These are phyloP conservation scores for Macroglossus sobrinus DNA, from an alignment of 2,113 vertebrate genomes.

Conservation along the genomic window DNA sequence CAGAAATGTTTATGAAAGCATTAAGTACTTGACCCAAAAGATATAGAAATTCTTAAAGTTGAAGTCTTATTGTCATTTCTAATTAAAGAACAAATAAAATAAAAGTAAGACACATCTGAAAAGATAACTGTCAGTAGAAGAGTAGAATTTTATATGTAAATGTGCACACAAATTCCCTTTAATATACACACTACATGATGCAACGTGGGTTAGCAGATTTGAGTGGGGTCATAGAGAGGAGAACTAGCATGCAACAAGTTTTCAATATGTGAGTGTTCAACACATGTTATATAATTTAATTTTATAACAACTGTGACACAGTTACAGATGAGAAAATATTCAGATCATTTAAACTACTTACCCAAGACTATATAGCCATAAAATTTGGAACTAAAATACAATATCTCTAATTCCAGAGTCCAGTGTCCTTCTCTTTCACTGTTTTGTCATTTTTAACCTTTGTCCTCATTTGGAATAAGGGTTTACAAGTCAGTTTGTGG, in stretches of 20 bases:
- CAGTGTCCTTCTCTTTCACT: not conserved
- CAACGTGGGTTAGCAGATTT: not conserved
- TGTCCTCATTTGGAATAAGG: not conserved
- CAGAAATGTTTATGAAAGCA: not conserved
- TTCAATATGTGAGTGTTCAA: not conserved
- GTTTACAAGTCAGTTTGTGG: not conserved
- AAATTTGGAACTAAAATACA: not conserved
- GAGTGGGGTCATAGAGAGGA: too few species aligned
- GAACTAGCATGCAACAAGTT: not conserved
- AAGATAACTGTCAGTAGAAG: not conserved
- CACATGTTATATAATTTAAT: not conserved
- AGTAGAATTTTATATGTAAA: not conserved
- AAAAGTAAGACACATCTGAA: not conserved
- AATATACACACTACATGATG: not conserved
- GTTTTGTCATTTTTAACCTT: not conserved
- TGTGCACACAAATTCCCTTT: not conserved
- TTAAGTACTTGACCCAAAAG: not conserved
- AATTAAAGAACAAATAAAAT: not conserved
- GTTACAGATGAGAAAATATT: not conserved
- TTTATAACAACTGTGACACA: not conserved
- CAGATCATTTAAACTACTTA: not conserved
- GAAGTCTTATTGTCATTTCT: not conserved
- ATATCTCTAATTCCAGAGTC: not conserved
- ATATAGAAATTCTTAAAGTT: not conserved
- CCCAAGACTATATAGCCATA: not conserved